Percentiles rank a stretch among this genome's conserved stretches.
Conservation (phyloP, 2,113 vertebrate genomes). For the Perca flavescens region DNA sequence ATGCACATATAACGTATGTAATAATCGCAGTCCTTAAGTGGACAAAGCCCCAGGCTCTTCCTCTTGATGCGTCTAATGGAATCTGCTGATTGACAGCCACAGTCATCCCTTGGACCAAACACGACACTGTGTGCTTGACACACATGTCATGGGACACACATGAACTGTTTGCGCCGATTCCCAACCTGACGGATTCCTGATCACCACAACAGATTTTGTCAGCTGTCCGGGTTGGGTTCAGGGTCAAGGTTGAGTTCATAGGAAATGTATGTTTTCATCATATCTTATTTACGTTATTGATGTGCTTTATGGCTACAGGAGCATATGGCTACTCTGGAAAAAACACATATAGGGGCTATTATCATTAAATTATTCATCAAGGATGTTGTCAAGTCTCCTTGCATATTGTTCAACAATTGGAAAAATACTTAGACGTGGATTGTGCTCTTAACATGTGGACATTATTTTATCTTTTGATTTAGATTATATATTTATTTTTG, state of each 20-base stretch:
- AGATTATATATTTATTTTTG: not conserved
- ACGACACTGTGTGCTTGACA: constrained; percentile 16
- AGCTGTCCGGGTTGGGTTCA: constrained; percentile 18
- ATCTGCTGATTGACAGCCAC: constrained; percentile 69
- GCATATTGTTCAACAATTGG: constrained; percentile 55
- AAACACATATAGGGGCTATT: constrained; percentile 39
- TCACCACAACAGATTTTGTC: constrained; percentile 34
- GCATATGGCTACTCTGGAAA: constrained; percentile 49
- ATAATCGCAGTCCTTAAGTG: constrained; percentile 62
- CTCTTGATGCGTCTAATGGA: constrained; percentile 67
- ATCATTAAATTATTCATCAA: constrained; percentile 75
- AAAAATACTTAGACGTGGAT: constrained; percentile 45
- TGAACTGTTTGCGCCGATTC: constrained; percentile 15
- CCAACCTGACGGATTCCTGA: constrained; percentile 26
- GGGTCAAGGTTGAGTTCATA: constrained; percentile 67
- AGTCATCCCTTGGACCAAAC: constrained; percentile 53
- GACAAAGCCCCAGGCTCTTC: constrained; percentile 61
- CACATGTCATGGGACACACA: constrained; percentile 16
- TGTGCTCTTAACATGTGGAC: constrained; percentile 12
- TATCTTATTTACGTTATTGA: constrained; percentile 68
- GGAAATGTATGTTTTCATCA: constrained; percentile 62
- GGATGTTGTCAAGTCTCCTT: constrained; percentile 56
- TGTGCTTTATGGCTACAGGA: constrained; percentile 50
- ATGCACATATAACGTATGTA: constrained; percentile 45
- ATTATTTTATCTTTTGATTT: not conserved